phyloP scores from a whole-genome alignment of 2,797 vertebrate genomes.

The Galago senegalensis region DNA sequence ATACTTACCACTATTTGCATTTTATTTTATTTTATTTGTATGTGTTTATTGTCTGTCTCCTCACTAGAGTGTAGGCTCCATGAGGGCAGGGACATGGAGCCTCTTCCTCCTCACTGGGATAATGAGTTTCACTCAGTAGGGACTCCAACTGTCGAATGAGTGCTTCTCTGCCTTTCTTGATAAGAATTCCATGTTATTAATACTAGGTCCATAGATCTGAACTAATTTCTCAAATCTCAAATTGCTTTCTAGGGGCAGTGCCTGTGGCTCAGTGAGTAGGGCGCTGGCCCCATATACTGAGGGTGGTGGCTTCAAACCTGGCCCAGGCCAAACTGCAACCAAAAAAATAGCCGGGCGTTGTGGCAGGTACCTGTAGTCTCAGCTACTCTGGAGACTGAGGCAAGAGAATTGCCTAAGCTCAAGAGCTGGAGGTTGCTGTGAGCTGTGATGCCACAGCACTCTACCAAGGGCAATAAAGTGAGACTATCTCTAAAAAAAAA shows the following conservation, averaged over 20 bases:
- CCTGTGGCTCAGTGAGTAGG: too few species aligned
- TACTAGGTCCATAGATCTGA: neutral
- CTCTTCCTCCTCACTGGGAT: neutral
- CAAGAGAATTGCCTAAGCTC: too few species aligned
- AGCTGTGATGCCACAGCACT: too few species aligned
- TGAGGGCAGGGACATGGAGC: neutral
- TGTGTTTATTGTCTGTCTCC: neutral
- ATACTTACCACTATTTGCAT: neutral
- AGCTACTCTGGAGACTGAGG: too few species aligned
- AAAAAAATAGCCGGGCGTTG: too few species aligned
- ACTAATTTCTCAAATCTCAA: neutral
- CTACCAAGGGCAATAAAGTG: too few species aligned
- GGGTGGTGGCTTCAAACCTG: too few species aligned
- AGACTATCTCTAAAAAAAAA: too few species aligned
- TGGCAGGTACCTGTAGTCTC: too few species aligned
- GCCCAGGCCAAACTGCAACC: too few species aligned
- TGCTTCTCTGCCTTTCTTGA: neutral
- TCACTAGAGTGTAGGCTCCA: neutral
- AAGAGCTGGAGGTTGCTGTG: too few species aligned
- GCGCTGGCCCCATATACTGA: too few species aligned
- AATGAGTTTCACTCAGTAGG: neutral
- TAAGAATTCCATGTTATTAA: slow-evolving; percentile 25
- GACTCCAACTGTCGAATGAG: neutral
- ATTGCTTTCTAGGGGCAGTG: neutral
- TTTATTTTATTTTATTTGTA: neutral